Evolutionary conservation across 2,797 vertebrate species (phyloP).

Genomic region (Acipenser transmontanus): DNA sequence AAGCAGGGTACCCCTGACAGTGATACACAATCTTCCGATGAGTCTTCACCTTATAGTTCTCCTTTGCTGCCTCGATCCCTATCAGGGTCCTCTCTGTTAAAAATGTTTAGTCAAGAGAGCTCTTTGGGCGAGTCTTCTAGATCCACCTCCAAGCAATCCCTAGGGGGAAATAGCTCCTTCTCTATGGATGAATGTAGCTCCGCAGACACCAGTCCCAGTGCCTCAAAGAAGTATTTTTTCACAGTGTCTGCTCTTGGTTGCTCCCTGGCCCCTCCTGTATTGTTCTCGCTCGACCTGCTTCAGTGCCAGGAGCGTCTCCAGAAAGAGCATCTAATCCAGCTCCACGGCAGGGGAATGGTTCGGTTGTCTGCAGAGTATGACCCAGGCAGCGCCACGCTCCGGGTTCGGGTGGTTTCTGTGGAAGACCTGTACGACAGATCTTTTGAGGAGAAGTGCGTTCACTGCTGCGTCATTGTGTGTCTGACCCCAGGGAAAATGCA

Average conservation of each 20-base stretch:
- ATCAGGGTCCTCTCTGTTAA: conserved; percentile 19
- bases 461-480: conserved; percentile 48
- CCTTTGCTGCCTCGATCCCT: conserved; percentile 19
- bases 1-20: conserved; percentile 35
- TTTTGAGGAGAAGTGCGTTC: conserved; percentile 30
- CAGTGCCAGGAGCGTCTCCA: conserved; percentile 45
- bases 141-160: neutral
- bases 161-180: conserved; percentile 22
- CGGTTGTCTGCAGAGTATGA: conserved; percentile 40
- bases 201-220: conserved; percentile 17
- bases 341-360: conserved; percentile 44
- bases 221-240: conserved; percentile 4
- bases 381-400: conserved; percentile 35
- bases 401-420: conserved; percentile 47
- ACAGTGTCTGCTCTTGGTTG: conserved; percentile 11
- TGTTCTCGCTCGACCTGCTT: conserved; percentile 43
- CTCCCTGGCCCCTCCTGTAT: conserved; percentile 38
- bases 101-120: conserved; percentile 13
- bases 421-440: conserved; percentile 36
- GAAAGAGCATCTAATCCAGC: conserved; percentile 42
- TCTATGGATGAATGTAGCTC: conserved; percentile 25
- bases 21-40: conserved; percentile 44
- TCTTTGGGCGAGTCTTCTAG: neutral
- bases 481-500: conserved; percentile 55
- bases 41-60: conserved; percentile 40